Evolutionary conservation across 2,797 vertebrate genomes (phyloP).

Genomic region (Gobionotothen gibberifrons): DNA sequence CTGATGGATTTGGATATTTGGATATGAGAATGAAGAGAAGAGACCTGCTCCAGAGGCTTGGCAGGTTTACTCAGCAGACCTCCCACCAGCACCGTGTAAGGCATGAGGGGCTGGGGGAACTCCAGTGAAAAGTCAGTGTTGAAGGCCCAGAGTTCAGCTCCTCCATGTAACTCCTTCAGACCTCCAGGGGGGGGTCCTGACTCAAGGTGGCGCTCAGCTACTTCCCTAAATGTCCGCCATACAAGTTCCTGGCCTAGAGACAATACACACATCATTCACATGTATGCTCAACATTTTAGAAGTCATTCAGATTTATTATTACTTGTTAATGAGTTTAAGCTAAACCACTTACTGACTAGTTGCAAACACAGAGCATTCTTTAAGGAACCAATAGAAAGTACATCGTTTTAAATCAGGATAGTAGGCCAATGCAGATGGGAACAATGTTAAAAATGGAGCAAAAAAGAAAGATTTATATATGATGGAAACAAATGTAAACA

Average conservation of each 20-base stretch:
- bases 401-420: not conserved
- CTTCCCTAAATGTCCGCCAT: constrained; percentile 57
- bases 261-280: not conserved
- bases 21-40: constrained; percentile 6
- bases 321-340: not conserved
- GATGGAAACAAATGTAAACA: not conserved
- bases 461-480: not conserved
- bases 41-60: constrained; percentile 74
- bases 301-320: not conserved
- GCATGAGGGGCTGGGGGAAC: constrained; percentile 80
- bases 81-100: constrained; percentile 80
- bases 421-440: not conserved
- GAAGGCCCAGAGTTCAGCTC: constrained; percentile 83
- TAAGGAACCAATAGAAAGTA: not conserved
- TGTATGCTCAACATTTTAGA: not conserved
- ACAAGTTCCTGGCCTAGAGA: constrained; percentile 57
- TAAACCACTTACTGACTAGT: not conserved
- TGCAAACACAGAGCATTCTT: not conserved
- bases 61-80: constrained; percentile 79
- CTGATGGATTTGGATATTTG: not conserved
- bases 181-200: constrained; percentile 55
- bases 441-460: not conserved
- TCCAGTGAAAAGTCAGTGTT: constrained; percentile 85
- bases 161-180: constrained; percentile 69
- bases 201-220: constrained; percentile 76